Evolutionary conservation across 2,113 vertebrate species (phyloP).

Genomic region (Eupsittula cactorum): DNA sequence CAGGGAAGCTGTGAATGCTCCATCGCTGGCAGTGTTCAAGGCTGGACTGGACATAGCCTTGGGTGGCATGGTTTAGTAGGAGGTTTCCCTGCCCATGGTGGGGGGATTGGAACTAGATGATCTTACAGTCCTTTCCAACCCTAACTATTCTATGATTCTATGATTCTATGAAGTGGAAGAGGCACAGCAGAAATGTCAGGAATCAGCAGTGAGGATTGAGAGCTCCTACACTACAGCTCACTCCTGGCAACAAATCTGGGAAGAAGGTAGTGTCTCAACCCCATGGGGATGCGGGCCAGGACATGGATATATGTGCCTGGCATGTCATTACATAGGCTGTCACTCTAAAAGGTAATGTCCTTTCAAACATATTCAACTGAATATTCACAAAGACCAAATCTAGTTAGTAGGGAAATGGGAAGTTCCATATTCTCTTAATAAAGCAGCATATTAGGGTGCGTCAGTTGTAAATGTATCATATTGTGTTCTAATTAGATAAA

Average conservation of each 20-base stretch:
- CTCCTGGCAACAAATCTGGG: not conserved
- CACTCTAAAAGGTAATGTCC: not conserved
- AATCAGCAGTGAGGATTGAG: not conserved
- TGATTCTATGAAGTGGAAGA: not conserved
- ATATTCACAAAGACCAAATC: not conserved
- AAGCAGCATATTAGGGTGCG: not conserved
- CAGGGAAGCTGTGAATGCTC: too few relatives aligned
- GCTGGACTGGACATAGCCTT: too few relatives aligned
- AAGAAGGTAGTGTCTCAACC: not conserved
- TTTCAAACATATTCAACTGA: not conserved
- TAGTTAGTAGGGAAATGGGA: not conserved
- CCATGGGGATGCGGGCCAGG: fast-evolving
- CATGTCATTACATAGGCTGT: not conserved
- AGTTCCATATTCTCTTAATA: not conserved
- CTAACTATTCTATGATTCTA: too few relatives aligned
- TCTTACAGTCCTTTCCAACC: too few relatives aligned
- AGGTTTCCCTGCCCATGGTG: too few relatives aligned
- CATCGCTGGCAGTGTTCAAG: too few relatives aligned
- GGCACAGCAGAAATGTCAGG: not conserved
- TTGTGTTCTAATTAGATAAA: not conserved
- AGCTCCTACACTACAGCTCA: fast-evolving
- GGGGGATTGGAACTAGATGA: too few relatives aligned
- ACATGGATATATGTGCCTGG: too few relatives aligned
- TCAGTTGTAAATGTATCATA: not conserved
- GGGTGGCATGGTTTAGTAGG: too few relatives aligned